Conservation (phyloP, 2,888 invertebrate genomes). For the Calliphora vomitoria region DNA sequence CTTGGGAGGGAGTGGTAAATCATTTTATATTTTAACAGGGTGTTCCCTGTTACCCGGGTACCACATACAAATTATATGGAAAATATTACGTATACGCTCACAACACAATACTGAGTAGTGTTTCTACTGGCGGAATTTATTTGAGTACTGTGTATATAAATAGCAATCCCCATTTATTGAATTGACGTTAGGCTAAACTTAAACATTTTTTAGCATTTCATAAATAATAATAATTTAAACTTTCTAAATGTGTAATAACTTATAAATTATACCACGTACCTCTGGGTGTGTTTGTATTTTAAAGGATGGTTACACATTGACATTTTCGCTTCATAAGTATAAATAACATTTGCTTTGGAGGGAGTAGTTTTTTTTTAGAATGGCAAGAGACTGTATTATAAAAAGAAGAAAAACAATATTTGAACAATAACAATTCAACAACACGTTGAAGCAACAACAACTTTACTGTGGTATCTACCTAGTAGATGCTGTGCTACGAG, state of each 20-base stretch:
- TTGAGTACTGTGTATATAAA: no score
- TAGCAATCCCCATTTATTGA: no score
- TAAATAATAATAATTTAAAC: no score
- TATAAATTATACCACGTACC: slow-evolving; percentile 3
- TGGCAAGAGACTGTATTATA: slow-evolving; percentile 18
- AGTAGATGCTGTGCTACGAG: not conserved
- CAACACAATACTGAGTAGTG: no score
- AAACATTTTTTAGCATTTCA: no score
- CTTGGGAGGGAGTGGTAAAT: no score
- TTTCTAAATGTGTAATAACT: not conserved
- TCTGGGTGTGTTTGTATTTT: not conserved
- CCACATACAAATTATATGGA: no score
- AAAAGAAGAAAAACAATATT: slow-evolving; percentile 11
- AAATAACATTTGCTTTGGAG: not conserved
- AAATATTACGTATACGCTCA: no score
- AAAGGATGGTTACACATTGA: slow-evolving; percentile 13
- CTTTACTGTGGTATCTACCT: not conserved
- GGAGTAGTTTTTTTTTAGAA: slow-evolving; percentile 11
- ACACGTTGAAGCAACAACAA: slow-evolving; percentile 2
- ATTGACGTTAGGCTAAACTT: no score
- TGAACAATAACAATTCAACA: slow-evolving; percentile 27
- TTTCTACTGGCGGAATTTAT: no score
- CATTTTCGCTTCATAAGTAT: not conserved
- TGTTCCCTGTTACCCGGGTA: no score
- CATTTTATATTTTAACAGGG: no score